Evolutionary conservation across 2,797 vertebrate genomes (phyloP).

Genomic region (Jordanella pulchra): DNA sequence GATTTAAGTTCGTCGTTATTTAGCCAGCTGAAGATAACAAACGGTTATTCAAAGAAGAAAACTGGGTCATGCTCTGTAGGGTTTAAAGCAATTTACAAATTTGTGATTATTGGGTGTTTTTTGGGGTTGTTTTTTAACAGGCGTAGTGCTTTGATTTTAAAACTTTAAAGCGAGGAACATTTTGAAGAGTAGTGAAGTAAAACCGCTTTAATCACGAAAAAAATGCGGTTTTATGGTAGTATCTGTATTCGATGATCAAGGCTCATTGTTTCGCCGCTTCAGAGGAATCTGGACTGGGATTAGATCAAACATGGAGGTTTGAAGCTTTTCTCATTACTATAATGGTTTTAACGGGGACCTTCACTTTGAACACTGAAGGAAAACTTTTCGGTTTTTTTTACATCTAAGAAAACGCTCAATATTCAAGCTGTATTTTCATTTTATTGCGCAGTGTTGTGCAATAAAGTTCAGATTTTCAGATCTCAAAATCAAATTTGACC

Average conservation of each 20-base stretch:
- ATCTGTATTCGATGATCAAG: neutral
- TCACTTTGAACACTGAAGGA: neutral
- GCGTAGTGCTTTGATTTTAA: neutral
- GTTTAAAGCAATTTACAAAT: neutral
- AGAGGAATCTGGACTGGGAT: neutral
- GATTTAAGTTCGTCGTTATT: too few relatives aligned
- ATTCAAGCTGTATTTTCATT: neutral
- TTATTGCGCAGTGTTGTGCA: neutral
- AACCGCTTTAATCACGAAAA: neutral
- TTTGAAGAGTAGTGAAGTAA: neutral
- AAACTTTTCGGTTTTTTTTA: neutral
- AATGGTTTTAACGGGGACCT: too few relatives aligned
- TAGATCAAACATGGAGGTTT: neutral
- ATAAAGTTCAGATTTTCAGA: neutral
- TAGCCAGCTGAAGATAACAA: slow-evolving; percentile 13
- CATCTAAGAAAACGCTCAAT: neutral
- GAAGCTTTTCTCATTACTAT: too few relatives aligned
- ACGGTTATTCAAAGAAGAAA: neutral
- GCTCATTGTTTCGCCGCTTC: neutral
- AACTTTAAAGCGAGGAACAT: neutral
- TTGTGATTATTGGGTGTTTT: neutral
- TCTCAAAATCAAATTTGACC: neutral
- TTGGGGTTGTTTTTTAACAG: neutral
- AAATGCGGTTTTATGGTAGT: neutral
- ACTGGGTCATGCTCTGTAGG: slow-evolving; percentile 9